Percentiles rank a stretch among this genome's conserved stretches.
phyloP scores from a whole-genome alignment of 2,113 vertebrate genomes.

The Lampris incognitus region DNA sequence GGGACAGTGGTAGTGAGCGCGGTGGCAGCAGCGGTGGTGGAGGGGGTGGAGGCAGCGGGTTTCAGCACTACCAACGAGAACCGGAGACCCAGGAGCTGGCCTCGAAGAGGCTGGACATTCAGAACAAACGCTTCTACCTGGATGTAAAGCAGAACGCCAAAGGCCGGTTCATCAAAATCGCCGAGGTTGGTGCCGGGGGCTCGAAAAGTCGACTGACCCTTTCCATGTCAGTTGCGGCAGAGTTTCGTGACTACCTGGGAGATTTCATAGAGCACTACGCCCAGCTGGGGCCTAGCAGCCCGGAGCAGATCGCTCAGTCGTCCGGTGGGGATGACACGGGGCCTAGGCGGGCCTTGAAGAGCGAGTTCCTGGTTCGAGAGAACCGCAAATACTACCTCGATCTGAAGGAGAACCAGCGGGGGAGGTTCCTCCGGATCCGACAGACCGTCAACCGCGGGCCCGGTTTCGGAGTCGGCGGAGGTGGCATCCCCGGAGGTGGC shows the following conservation, averaged over 20 bases:
- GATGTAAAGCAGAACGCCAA: constrained; percentile 94
- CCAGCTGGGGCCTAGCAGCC: constrained; percentile 92
- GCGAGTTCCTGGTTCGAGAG: constrained; percentile 90
- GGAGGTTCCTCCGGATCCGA: constrained; percentile 89
- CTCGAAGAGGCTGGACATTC: constrained; percentile 91
- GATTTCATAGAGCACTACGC: constrained; percentile 95
- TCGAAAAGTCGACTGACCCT: constrained; percentile 94
- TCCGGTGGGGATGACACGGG: constrained; percentile 87
- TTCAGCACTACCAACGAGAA: constrained; percentile 85
- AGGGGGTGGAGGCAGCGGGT: constrained; percentile 77
- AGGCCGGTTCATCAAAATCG: constrained; percentile 96
- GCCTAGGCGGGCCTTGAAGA: constrained; percentile 90
- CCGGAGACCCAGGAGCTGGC: constrained; percentile 92
- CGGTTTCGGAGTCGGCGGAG: constrained; percentile 85
- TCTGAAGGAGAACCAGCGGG: constrained; percentile 93
- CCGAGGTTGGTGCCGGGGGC: constrained; percentile 95
- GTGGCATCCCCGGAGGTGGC: constrained; percentile 82
- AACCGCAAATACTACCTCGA: constrained; percentile 95
- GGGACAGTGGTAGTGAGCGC: constrained; percentile 91
- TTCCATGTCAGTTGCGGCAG: constrained; percentile 93
- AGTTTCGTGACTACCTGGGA: constrained; percentile 94
- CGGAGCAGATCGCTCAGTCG: constrained; percentile 91
- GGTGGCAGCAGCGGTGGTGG: constrained; percentile 81
- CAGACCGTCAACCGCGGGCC: constrained; percentile 91
- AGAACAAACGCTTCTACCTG: constrained; percentile 93